Evolutionary conservation across 2,113 vertebrate species (phyloP).

Genomic region (Aegithalos caudatus): DNA sequence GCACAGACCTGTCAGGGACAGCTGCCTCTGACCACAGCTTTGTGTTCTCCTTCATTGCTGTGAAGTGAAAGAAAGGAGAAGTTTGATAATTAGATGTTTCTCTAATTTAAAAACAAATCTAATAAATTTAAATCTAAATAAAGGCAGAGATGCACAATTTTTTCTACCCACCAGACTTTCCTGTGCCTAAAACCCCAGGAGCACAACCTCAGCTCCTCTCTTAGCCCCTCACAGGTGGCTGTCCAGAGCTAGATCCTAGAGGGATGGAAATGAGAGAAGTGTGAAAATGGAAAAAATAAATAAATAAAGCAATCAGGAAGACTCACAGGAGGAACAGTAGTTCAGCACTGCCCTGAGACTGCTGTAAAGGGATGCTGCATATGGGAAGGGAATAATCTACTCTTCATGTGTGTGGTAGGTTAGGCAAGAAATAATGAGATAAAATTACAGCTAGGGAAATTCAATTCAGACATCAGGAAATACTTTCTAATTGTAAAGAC

Average conservation of each 20-base stretch:
- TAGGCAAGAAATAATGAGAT: conserved; percentile 16
- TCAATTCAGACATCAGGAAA: conserved; percentile 49
- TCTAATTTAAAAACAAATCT: background rate
- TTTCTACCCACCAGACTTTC: background rate
- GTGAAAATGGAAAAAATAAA: background rate
- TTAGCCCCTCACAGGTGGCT: background rate
- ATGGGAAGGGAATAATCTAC: conserved; percentile 9
- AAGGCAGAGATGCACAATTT: background rate
- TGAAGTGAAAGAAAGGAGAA: background rate
- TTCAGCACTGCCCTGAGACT: background rate
- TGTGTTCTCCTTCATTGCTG: background rate
- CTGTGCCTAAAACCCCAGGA: background rate
- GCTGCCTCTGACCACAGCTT: background rate
- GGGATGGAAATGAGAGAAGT: background rate
- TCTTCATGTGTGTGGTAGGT: background rate
- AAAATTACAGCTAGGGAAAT: conserved; percentile 28
- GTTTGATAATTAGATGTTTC: background rate
- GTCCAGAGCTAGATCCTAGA: background rate
- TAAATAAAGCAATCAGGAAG: background rate
- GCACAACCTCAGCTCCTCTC: background rate
- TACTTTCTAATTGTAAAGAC: conserved; percentile 16
- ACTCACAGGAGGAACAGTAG: background rate
- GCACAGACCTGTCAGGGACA: background rate
- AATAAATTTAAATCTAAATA: background rate
- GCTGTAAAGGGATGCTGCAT: background rate